Evolutionary conservation across 2,797 vertebrate species (phyloP).

Genomic region (Falco novaeseelandiae): DNA sequence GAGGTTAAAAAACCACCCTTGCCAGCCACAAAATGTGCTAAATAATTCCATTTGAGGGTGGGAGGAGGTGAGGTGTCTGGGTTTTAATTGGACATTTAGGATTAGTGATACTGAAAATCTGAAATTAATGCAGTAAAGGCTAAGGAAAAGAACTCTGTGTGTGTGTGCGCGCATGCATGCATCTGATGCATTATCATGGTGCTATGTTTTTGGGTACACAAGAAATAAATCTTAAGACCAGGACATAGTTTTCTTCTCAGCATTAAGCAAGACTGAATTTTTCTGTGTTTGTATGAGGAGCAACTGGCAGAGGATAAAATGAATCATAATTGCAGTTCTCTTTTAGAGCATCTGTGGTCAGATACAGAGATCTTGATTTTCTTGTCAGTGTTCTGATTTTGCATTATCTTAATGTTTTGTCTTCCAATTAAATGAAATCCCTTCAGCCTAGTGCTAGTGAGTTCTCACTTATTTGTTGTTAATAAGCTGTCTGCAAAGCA

Average conservation of each 20-base stretch:
- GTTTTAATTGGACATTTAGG: background rate
- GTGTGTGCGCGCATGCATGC: background rate
- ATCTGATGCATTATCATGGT: background rate
- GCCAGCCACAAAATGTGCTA: background rate
- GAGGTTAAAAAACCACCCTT: background rate
- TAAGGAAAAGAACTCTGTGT: background rate
- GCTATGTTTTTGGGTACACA: background rate
- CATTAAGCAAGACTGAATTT: background rate
- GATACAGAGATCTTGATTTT: background rate
- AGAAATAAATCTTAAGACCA: background rate
- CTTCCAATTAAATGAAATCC: background rate
- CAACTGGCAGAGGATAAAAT: background rate
- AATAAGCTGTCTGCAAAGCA: background rate
- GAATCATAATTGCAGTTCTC: background rate
- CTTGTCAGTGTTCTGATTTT: background rate
- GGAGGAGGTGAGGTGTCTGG: background rate
- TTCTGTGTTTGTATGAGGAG: background rate
- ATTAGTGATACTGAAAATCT: background rate
- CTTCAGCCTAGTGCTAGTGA: background rate
- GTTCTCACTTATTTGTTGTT: background rate
- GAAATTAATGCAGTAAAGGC: background rate
- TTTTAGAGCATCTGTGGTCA: background rate
- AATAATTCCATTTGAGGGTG: background rate
- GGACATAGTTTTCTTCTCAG: background rate
- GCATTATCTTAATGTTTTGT: background rate